Evolutionary conservation across 2,797 vertebrate genomes (phyloP).

Genomic region (Ceryle rudis): DNA sequence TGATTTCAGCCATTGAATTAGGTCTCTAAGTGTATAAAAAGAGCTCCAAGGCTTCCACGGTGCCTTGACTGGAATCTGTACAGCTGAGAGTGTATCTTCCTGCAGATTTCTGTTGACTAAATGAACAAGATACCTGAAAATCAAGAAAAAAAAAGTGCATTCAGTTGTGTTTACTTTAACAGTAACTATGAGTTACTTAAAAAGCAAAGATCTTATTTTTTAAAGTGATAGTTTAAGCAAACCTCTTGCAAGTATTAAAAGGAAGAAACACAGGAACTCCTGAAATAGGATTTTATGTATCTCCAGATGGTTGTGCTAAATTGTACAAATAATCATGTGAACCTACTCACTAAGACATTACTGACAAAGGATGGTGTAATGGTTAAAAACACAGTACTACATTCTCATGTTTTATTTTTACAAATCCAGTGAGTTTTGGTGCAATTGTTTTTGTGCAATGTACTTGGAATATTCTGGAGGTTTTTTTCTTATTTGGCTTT

Average conservation of each 20-base stretch:
- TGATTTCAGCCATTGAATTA: neutral
- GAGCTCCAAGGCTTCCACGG: neutral
- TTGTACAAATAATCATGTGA: constrained; percentile 2
- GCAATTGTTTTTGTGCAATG: neutral
- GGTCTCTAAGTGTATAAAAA: neutral
- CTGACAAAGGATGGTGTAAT: neutral
- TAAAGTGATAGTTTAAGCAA: neutral
- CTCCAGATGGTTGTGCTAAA: neutral
- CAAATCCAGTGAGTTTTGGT: neutral
- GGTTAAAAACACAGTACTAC: neutral
- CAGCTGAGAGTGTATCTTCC: neutral
- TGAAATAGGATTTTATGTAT: neutral
- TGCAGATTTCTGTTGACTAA: neutral
- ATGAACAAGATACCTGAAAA: neutral
- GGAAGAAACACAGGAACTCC: neutral
- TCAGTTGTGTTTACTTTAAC: neutral
- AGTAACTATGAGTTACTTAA: neutral
- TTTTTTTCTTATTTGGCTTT: neutral
- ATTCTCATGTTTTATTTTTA: neutral
- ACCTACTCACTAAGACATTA: neutral
- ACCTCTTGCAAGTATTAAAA: neutral
- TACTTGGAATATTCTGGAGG: neutral
- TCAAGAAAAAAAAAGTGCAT: neutral
- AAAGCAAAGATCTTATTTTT: neutral
- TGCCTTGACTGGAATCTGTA: neutral